Evolutionary conservation across 2,797 vertebrate genomes (phyloP).

Genomic region (Simalia tracyae): DNA sequence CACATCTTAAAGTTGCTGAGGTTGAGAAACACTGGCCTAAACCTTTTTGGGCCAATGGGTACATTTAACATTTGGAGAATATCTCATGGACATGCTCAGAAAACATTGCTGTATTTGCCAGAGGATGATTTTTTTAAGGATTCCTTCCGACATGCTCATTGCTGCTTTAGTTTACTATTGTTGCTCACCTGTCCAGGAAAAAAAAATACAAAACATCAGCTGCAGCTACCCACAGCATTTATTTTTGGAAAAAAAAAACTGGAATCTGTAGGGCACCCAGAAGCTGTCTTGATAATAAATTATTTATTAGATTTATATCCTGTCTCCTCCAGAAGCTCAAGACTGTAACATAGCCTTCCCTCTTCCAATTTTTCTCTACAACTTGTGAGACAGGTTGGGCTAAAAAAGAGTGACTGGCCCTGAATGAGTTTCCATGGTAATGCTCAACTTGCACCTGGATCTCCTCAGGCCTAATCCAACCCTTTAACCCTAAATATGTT

Average conservation of each 20-base stretch:
- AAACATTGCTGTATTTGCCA: background rate
- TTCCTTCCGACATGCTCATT: background rate
- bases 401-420: no score
- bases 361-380: no score
- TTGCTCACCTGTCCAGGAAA: background rate
- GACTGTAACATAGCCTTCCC: no score
- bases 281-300: background rate
- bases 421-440: no score
- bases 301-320: background rate
- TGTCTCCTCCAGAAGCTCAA: background rate
- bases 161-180: no score
- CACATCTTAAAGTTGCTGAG: no score
- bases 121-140: background rate
- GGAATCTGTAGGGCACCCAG: background rate
- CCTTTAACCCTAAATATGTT: no score
- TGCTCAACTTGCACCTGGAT: no score
- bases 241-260: background rate
- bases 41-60: no score
- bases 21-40: no score
- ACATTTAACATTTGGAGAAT: background rate
- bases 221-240: background rate
- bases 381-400: no score
- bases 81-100: background rate
- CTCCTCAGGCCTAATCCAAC: no score
- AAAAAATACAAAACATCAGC: background rate